These are phyloP conservation scores for Astyanax mexicanus DNA, from an alignment of 2,797 vertebrate genomes.

Conservation along the genomic window DNA sequence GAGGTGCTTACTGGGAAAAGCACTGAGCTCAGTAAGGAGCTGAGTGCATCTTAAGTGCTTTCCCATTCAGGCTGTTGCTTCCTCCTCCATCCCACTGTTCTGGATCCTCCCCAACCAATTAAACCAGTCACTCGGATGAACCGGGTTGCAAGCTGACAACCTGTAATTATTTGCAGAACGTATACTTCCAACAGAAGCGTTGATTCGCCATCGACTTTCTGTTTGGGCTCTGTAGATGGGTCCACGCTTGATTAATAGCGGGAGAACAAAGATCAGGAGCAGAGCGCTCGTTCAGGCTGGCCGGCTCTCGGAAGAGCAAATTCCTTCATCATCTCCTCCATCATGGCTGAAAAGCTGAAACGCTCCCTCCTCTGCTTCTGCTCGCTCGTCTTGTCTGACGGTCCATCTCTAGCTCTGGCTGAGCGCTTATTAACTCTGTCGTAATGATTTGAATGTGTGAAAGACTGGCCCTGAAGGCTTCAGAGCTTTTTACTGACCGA, in stretches of 20 bases:
- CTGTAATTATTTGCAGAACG: slow-evolving; percentile 72
- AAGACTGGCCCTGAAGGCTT: slow-evolving; percentile 5
- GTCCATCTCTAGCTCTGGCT: neutral
- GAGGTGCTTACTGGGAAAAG: neutral
- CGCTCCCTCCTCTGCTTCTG: neutral
- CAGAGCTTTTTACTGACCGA: neutral
- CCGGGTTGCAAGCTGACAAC: slow-evolving; percentile 66
- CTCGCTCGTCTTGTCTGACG: slow-evolving; percentile 6
- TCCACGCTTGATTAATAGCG: slow-evolving; percentile 61
- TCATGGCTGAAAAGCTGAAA: slow-evolving; percentile 38
- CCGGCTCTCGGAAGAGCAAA: slow-evolving; percentile 36
- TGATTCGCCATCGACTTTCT: slow-evolving; percentile 61
- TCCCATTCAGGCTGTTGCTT: slow-evolving; percentile 56
- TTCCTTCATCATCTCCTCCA: slow-evolving; percentile 35
- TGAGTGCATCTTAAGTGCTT: slow-evolving; percentile 48
- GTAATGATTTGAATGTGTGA: slow-evolving; percentile 30
- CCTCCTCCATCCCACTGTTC: slow-evolving; percentile 25
- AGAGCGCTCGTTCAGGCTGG: slow-evolving; percentile 50
- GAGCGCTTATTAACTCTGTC: slow-evolving; percentile 26
- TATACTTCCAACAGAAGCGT: slow-evolving; percentile 65
- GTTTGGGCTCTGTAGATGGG: slow-evolving; percentile 55
- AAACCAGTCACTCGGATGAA: slow-evolving; percentile 69
- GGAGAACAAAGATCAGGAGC: slow-evolving; percentile 33
- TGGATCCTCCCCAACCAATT: slow-evolving; percentile 71
- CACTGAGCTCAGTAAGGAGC: slow-evolving; percentile 30